Evolutionary conservation across 2,888 invertebrate genomes (phyloP).

Genomic region (Scaptomyza cyrtandrae): DNA sequence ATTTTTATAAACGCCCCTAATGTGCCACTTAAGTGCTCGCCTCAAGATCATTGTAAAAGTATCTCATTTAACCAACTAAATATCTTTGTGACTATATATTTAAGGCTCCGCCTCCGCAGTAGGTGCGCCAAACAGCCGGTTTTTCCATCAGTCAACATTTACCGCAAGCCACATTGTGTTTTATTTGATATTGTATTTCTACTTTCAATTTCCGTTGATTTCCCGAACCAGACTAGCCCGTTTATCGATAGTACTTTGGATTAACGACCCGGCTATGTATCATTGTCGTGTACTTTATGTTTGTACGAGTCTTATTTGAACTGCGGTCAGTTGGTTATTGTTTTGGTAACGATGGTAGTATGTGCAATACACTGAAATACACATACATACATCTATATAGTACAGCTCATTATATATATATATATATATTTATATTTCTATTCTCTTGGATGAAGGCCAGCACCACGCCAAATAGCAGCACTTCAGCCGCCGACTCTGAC

Average conservation of each 20-base stretch:
- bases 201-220: constrained; percentile 69
- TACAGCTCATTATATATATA: constrained; percentile 2
- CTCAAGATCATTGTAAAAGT: constrained; percentile 48
- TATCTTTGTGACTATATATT: constrained; percentile 25
- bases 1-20: constrained; percentile 50
- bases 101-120: constrained; percentile 73
- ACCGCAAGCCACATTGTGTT: not conserved
- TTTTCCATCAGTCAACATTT: constrained; percentile 27
- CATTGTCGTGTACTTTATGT: not conserved
- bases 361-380: constrained; percentile 23
- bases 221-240: constrained; percentile 34
- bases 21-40: constrained; percentile 42
- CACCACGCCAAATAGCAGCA: constrained; percentile 43
- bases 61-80: constrained; percentile 67
- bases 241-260: constrained; percentile 48
- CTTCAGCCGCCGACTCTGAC: constrained; percentile 18
- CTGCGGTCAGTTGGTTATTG: constrained; percentile 26
- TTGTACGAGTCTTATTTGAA: not conserved
- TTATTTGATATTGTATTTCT: constrained; percentile 18
- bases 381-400: not conserved
- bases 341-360: constrained; percentile 2
- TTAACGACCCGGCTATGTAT: constrained; percentile 4
- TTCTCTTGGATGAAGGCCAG: constrained; percentile 67
- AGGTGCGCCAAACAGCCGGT: constrained; percentile 57
- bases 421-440: constrained; percentile 37